Conservation (phyloP, 1,140 invertebrate species). For the Drosophila prosaltans region DNA sequence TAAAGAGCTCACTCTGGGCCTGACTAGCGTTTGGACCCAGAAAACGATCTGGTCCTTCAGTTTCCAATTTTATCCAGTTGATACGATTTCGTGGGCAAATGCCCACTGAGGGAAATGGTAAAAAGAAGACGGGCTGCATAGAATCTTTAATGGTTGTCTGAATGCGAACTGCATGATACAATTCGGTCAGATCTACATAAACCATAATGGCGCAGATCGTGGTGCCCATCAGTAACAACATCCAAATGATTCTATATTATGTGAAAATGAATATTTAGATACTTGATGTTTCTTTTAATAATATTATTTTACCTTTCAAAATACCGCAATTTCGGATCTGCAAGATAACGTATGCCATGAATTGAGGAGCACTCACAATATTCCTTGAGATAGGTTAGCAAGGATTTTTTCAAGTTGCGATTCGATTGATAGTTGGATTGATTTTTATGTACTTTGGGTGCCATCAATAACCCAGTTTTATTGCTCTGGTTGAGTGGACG, state of each 20-base stretch:
- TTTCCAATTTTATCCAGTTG: slow-evolving; percentile 43
- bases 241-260: slow-evolving; percentile 61
- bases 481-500: slow-evolving; percentile 32
- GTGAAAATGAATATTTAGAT: not conserved
- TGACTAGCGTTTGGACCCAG: slow-evolving; percentile 50
- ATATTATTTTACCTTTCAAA: slow-evolving; percentile 59
- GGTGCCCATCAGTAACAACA: slow-evolving; percentile 63
- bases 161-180: slow-evolving; percentile 56
- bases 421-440: not conserved
- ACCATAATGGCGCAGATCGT: slow-evolving; percentile 53
- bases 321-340: slow-evolving; percentile 52
- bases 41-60: slow-evolving; percentile 47
- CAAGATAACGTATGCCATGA: slow-evolving; percentile 69
- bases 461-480: slow-evolving; percentile 14
- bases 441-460: not conserved
- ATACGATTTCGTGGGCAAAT: slow-evolving; percentile 62
- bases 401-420: not conserved
- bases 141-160: slow-evolving; percentile 72
- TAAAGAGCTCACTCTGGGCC: slow-evolving; percentile 45
- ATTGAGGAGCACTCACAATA: slow-evolving; percentile 64
- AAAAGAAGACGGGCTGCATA: slow-evolving; percentile 59
- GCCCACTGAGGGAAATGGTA: slow-evolving; percentile 65
- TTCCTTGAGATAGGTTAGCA: slow-evolving; percentile 58
- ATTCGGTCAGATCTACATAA: slow-evolving; percentile 57
- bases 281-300: not conserved